Conservation (phyloP, 2,113 vertebrate genomes). For the Gallinago jamesoni region DNA sequence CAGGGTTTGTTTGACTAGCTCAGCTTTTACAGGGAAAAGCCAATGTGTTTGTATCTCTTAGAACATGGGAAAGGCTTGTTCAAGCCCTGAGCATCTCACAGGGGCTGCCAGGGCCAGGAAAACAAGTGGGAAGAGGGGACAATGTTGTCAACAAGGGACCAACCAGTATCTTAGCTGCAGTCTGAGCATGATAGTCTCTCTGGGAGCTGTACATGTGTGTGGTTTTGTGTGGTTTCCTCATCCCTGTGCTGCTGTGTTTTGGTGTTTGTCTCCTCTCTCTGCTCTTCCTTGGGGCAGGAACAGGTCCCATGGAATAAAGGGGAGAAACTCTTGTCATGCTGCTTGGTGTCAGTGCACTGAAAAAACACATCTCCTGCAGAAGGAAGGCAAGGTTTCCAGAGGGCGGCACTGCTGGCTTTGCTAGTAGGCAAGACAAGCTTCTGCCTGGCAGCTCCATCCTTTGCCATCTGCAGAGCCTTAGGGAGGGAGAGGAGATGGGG, state of each 20-base stretch:
- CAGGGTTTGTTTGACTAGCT: not conserved
- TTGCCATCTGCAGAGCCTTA: not conserved
- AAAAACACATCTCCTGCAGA: not conserved
- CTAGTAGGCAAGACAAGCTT: not conserved
- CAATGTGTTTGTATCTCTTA: not conserved
- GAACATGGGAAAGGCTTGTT: not conserved
- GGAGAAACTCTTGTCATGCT: not conserved
- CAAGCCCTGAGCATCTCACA: not conserved
- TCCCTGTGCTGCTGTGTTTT: not conserved
- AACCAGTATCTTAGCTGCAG: not conserved
- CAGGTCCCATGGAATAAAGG: not conserved
- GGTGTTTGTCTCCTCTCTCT: not conserved
- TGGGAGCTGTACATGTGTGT: fast-evolving
- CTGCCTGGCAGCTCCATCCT: not conserved
- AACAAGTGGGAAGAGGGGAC: not conserved
- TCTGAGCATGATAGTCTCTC: not conserved
- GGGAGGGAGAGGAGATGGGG: not conserved
- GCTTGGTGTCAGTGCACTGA: not conserved
- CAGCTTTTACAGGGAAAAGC: not conserved
- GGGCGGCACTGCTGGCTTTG: not conserved
- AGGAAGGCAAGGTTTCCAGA: not conserved
- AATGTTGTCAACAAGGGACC: fast-evolving
- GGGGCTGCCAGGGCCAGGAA: not conserved
- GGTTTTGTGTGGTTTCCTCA: not conserved
- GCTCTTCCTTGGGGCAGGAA: not conserved